Base-by-base conservation (phyloP, 1,140 invertebrate genomes). In the Trichonephila inaurata region DNA sequence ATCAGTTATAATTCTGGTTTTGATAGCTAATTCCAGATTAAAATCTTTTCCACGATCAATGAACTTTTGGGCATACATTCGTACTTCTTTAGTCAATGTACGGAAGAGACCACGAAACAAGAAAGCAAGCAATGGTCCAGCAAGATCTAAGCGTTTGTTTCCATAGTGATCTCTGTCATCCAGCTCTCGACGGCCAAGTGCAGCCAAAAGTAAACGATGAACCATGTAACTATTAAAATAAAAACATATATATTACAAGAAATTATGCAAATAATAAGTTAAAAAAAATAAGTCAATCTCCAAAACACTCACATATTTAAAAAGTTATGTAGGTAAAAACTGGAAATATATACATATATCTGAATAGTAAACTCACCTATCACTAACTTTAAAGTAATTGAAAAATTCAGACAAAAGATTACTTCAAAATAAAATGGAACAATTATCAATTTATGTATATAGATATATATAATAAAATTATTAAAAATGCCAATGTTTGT, bases 151-250 rank as follows among this genome's bases (percentile, higher is more conserved):
- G 95, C 99, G 97, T 96, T 99, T 99, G 96, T 99, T 99, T 61
- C 99, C 99, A 96, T 99, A 99, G 95, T 99, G 99, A 99, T 99
- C 99, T 95, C 99, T 97, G 96, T 99, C 99, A 96, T 99, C 99
- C 40, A 99, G 96, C 96, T 99, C 99, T 95, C 99, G 96, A 24
- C 99, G 96, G 91, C 99, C 99, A n/a, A 99, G 96, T 16, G 99
- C 98, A 85, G 99, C 99, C 88, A 99, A 96, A 19, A 99, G 96
- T 82, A 99, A 96, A 94, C 99, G 97, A 96, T 99, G 99, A 0
- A 99, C 99, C 99, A 99, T 99, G 95, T 99, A 99, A 16, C 97
- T 97, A 93, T 77, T 94, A 60, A 94, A 92, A 44, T 66, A 88
- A 64, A 28, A 28, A 28, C 28, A 69, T 8, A 12, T 8, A 12